Conservation (phyloP, 2,797 vertebrate genomes). For the Chelon labrosus region DNA sequence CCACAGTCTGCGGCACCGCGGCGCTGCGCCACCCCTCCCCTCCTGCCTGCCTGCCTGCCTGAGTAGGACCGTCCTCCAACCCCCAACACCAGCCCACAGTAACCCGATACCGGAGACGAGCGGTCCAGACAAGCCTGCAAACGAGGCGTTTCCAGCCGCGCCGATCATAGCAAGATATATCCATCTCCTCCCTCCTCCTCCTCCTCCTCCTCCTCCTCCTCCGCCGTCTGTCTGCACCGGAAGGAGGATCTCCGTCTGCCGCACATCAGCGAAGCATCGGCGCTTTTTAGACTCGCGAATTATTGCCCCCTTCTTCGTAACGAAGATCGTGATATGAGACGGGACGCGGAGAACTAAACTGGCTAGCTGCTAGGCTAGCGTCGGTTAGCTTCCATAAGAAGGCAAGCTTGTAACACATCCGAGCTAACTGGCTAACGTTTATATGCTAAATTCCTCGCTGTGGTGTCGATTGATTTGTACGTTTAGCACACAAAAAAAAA, state of each 20-base stretch:
- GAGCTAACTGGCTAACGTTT: constrained; percentile 47
- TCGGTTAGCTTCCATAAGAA: constrained; percentile 54
- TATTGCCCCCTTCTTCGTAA: background rate
- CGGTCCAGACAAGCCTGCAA: constrained; percentile 81
- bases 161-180: constrained; percentile 49
- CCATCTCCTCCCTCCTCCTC: constrained; percentile 37
- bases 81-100: constrained; percentile 72
- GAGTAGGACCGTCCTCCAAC: constrained; percentile 57
- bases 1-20: constrained; percentile 73
- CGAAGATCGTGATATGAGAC: constrained; percentile 51
- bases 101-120: constrained; percentile 82
- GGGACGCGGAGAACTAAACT: constrained; percentile 65
- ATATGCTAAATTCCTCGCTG: constrained; percentile 1
- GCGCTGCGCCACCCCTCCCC: constrained; percentile 61
- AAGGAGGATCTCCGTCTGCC: constrained; percentile 9
- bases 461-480: background rate
- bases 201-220: too few relatives aligned
- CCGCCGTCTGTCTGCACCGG: constrained; percentile 39
- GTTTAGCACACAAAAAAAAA: background rate
- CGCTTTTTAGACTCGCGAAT: constrained; percentile 31
- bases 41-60: constrained; percentile 24
- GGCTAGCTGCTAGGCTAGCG: constrained; percentile 59
- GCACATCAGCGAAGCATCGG: constrained; percentile 3
- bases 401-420: constrained; percentile 35
- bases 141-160: constrained; percentile 83